Percentiles rank a stretch among this genome's conserved stretches.
Conservation (phyloP, 2,797 vertebrate genomes). For the Sitta carolinensis region DNA sequence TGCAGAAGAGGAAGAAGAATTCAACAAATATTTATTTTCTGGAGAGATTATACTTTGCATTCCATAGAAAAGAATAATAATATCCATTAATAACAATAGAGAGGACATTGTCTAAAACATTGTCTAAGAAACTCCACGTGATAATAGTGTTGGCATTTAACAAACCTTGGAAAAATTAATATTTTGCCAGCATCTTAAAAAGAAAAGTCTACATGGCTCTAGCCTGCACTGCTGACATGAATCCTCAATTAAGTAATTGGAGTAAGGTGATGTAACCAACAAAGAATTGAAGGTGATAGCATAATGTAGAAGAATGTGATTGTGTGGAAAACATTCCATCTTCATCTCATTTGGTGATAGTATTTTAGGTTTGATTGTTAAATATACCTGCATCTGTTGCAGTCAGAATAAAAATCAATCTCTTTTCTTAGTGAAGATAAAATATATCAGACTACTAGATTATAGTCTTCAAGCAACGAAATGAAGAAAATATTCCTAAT, state of each 20-base stretch:
- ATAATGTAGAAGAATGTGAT: neutral
- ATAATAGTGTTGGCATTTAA: neutral
- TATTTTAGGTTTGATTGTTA: neutral
- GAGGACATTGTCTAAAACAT: neutral
- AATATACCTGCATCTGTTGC: neutral
- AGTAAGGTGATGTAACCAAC: neutral
- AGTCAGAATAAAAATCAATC: conserved; percentile 19
- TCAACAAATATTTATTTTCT: neutral
- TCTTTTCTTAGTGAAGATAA: neutral
- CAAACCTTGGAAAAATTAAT: neutral
- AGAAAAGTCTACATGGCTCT: neutral
- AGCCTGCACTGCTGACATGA: neutral
- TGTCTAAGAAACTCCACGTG: neutral
- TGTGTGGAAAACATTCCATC: neutral
- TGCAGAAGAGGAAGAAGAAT: neutral
- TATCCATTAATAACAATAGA: neutral
- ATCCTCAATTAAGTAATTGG: neutral
- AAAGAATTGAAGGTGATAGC: neutral
- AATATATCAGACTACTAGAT: neutral
- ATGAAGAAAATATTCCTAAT: neutral
- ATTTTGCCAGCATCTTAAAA: neutral
- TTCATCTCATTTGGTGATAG: neutral
- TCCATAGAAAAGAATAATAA: neutral
- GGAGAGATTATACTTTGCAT: neutral
- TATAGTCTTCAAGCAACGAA: neutral